Evolutionary conservation across 2,797 vertebrate genomes (phyloP).

Genomic region (Lemur catta): DNA sequence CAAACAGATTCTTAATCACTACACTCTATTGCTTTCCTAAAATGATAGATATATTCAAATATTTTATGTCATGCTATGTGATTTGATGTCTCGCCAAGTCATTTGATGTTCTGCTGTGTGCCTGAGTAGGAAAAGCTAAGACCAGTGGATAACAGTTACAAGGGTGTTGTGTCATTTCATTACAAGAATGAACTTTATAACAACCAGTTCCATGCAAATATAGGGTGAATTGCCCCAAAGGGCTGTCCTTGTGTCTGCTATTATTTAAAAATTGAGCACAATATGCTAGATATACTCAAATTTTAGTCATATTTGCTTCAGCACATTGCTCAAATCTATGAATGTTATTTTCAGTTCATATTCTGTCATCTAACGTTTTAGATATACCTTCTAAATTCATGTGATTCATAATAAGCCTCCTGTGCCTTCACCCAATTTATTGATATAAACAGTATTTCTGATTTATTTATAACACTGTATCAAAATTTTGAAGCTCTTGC

Average conservation of each 20-base stretch:
- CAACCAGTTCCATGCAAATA: background rate
- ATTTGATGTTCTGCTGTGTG: background rate
- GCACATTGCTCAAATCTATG: background rate
- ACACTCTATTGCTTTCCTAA: background rate
- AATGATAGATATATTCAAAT: slow-evolving; percentile 10
- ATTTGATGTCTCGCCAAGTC: background rate
- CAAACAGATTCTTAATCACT: background rate
- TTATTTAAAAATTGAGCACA: background rate
- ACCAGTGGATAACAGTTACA: background rate
- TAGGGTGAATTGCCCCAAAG: background rate
- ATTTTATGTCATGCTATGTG: background rate
- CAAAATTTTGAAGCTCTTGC: background rate
- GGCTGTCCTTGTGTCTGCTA: background rate
- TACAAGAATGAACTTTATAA: background rate
- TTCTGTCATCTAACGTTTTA: background rate
- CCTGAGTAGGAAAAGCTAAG: background rate
- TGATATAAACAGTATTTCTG: background rate
- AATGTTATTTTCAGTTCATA: background rate
- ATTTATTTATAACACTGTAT: background rate
- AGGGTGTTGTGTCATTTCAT: background rate
- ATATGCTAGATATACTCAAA: background rate
- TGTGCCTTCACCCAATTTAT: background rate
- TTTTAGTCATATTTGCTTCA: background rate
- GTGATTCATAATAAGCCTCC: background rate
- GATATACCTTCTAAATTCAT: background rate